Evolutionary conservation across 2,113 vertebrate genomes (phyloP), one percentile per base, ranked within the genome.

Genomic region (Osmerus eperlanus): DNA sequence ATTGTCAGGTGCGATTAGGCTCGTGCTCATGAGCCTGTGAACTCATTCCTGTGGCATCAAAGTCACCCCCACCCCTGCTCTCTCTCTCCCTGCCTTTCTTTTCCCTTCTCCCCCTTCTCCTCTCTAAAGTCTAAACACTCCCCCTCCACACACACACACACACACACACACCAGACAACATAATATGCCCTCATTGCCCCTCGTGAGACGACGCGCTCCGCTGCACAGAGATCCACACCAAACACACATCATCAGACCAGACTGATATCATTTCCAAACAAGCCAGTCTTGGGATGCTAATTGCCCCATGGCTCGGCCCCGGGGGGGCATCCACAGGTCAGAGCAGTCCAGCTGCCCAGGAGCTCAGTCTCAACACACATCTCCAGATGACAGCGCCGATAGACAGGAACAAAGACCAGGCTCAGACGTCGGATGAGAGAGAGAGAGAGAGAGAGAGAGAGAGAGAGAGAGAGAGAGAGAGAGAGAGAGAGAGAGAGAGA

Each of bases 1-100:
- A 89, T 88, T 91, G 91, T 92, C 91, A 90, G 89, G 85, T 90
- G 82, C 82, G 85, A 91, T 92, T 89, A 91, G 84, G 77, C 80
- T 81, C 78, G 76, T 74, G 88, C 85, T 91, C 84, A 86, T 71
- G 76, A 86, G 87, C 83, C 89, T 87, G 87, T 90, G 87, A 91
- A 89, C 83, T 88, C 84, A 87, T 85, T 89, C 84, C 85, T 89
- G 65, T 83, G 84, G 84, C 86, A 84, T 86, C 82, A 76, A 81
- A 88, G 80, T 84, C 81, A 74, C 62, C 68, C 71, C 70, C 78
- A 11, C 70, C 75, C 75, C 75, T 70, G 28, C 61, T 13, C 79
- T 72, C 73, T 66, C 70, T 73, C 81, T 73, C 81, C 12, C 60
- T 32, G 2, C 55, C 67, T 11, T 1, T 23, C 21, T 53, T 7